A percentile compares a stretch with the other conserved stretches of the same genome.
Conservation (phyloP, 2,797 vertebrate genomes). For the Sebastes steindachneri region DNA sequence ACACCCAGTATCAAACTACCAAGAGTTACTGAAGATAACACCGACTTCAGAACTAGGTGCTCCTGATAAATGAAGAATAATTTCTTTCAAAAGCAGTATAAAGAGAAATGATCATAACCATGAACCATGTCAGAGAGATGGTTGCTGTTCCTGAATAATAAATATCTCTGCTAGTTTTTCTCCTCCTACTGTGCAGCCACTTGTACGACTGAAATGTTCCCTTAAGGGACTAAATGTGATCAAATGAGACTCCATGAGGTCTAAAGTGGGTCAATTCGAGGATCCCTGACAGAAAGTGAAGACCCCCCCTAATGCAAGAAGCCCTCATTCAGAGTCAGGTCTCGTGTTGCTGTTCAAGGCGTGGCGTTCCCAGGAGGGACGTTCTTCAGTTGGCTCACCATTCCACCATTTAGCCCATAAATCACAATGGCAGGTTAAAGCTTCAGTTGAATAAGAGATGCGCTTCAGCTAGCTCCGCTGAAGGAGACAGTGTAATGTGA, state of each 20-base stretch:
- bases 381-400: background rate
- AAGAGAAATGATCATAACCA: background rate
- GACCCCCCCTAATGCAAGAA: background rate
- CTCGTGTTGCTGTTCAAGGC: background rate
- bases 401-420: background rate
- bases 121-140: background rate
- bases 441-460: background rate
- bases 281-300: background rate
- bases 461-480: background rate
- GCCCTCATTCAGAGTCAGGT: background rate
- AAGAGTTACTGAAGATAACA: background rate
- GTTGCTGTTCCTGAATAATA: background rate
- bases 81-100: background rate
- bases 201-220: background rate
- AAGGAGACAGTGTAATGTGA: background rate
- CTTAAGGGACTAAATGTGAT: background rate
- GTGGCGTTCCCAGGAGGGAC: background rate
- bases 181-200: background rate
- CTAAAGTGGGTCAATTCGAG: background rate
- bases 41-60: background rate
- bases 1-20: background rate
- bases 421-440: background rate
- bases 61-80: background rate
- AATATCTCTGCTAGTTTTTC: background rate
- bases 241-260: background rate